Evolutionary conservation across 1,140 invertebrate species (phyloP), one percentile per base, ranked within the genome.

Genomic region (Mactra quadrangularis): DNA sequence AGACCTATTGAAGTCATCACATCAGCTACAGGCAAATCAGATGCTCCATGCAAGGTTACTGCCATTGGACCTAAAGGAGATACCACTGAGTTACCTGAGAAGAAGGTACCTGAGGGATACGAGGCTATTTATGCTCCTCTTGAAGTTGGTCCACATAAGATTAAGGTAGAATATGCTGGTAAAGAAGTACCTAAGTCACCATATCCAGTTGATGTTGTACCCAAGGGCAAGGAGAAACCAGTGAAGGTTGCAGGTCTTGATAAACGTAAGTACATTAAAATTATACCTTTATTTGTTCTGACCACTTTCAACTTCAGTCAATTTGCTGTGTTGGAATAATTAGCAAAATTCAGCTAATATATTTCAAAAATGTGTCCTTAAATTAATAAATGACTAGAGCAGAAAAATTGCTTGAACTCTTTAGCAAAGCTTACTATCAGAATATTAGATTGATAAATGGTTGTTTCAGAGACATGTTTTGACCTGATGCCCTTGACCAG

Each of bases 1-100:
- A 95, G 96, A 93, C 96, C 97, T 92, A 97, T 97, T 93, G 95
- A 96, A 89, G 96, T 97, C 88, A 95, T 96, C 88, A 97, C 96
- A 6, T 94, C 95, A 85, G 95, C 95, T 52, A 95, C 96, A 59
- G 92, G 92, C 22, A 89, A 87, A 68, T 94, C 95, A 27, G 95
- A 95, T 86, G 94, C 96, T 77, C 94, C 96, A 22, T 95, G 97
- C 60, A 95, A 84, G 35, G 89, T 94, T 13, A 86, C 86, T 19
- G 90, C 94, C 15, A 89, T 88, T 11, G 89, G 86, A 47, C 92
- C 93, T 15, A 89, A 88, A 57, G 92, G 93, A 57, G 86, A 91
- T 83, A 90, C 86, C 59, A 85, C 96, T 6, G 95, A 96, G 77
- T 96, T 96, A 0, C 90, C 89, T 7, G 82, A 89, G 15, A 88